Base-by-base conservation (phyloP, 2,113 vertebrate genomes). In the Cephalopholis sonnerati region DNA sequence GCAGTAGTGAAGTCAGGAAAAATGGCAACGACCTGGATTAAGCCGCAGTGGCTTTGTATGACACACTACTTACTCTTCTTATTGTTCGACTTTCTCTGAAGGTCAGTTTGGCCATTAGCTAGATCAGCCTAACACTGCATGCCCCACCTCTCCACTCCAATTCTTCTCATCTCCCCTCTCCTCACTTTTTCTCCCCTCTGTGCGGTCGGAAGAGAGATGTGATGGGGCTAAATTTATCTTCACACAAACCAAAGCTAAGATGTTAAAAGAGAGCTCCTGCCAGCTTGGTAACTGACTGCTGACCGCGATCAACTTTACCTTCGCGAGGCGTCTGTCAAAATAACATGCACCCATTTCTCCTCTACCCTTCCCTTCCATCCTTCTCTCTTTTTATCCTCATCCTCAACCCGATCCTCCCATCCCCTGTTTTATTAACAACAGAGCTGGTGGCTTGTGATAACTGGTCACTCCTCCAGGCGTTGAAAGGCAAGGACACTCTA, bases 401-500 rank as follows among this genome's bases (percentile, higher is more conserved):
- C 77, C 80, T 82, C 74, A 81, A 76, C 87, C 48, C 29, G 20
- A 90, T 90, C 91, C 87, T 81, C 86, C 89, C 85, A 84, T 88
- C 74, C 86, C 79, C 79, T 88, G 79, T 91, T 92, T 94, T 94
- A 94, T 95, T 96, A 95, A 94, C 91, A 92, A 91, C 77, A 59
- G 90, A 91, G 90, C 93, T 94, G 92, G 89, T 94, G 92, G 87
- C 91, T 93, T 91, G 94, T 93, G 95, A 95, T 95, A 95, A 94
- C 93, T 93, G 94, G 93, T 93, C 92, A 93, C 93, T 95, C 94
- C 94, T 95, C 74, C 86, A 95, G 93, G 93, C 87, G 75, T 90
- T 90, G 91, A 94, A 93, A 95, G 91, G 93, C 94, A 93, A 95
- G 93, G 92, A 92, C 93, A 93, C 93, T 96, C 93, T 95, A 94